Evolutionary conservation across 2,888 invertebrate species (phyloP), one percentile per base, ranked within the genome.

Genomic region (Lymantria dispar): DNA sequence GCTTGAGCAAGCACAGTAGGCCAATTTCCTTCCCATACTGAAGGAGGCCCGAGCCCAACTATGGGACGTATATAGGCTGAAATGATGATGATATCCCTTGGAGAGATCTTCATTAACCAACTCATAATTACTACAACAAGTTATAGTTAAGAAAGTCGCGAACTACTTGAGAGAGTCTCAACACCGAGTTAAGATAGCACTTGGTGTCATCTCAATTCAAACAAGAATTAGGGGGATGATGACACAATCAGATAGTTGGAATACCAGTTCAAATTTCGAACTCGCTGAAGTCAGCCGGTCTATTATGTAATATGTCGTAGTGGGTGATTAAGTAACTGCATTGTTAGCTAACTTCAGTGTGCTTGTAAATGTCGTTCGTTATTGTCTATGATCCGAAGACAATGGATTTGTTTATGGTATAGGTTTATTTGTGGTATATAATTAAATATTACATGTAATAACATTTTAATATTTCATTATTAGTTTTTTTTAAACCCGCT

Each of bases 201-300:
- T 41, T 40, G 11, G 15, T 41, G 36, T 36, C 14, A 13, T n/a
- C 8, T n/a, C 40, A 40, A 31, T 12, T 15, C 41, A 15, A 13
- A 29, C 36, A 37, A 29, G 36, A 47, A 43, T 48, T 40, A 30
- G 12, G 0, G 38, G 47, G 58, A 45, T 53, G 12, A 13, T 43
- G 13, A 41, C 36, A 37, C 33, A 33, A 39, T 50, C 29, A 30
- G 47, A 53, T 44, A 47, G 47, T 49, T 56, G 38, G 50, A 47
- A 54, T 45, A 42, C 47, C 33, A 45, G 48, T 41, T 47, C 33
- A 44, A 42, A 49, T 44, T 8, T n/a, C 37, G 36, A 33, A 39
- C 29, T 43, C 10, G 36, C 37, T 11, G 30, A 43, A 30, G 39
- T 43, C 22, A 36, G 37, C 31, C 3, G 38, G 31, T 30, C 41